Conservation (phyloP, 2,797 vertebrate species). For the Poecilia gillii region DNA sequence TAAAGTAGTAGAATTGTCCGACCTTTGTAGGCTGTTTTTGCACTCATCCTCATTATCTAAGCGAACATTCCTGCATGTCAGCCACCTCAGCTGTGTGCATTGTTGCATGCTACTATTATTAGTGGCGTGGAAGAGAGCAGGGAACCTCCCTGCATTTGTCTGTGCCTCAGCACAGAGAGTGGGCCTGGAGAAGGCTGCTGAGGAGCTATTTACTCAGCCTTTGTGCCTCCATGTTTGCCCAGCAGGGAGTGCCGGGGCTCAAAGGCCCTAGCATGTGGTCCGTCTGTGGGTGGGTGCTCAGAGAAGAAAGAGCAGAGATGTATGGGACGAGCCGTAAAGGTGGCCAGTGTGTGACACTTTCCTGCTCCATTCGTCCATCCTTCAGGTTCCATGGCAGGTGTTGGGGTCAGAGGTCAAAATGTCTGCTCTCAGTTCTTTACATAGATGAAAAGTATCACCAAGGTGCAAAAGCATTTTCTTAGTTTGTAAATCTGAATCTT, state of each 20-base stretch:
- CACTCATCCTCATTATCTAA: conserved; percentile 57
- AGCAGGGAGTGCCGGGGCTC: conserved; percentile 74
- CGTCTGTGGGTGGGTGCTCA: conserved; percentile 31
- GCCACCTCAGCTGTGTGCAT: conserved; percentile 66
- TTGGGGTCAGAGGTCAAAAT: conserved; percentile 20
- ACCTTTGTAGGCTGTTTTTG: conserved; percentile 10
- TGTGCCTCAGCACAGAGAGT: conserved; percentile 57
- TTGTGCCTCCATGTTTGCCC: conserved; percentile 78
- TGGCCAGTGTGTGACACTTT: background rate
- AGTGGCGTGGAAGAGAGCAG: conserved; percentile 51
- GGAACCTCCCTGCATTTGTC: conserved; percentile 78
- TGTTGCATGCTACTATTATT: conserved; percentile 73
- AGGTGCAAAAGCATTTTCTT: background rate
- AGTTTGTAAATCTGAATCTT: background rate
- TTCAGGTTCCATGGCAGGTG: conserved; percentile 35
- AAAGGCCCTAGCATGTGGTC: conserved; percentile 43
- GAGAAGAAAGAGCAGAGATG: conserved; percentile 17
- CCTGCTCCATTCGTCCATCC: conserved; percentile 18
- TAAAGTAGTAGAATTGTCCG: conserved; percentile 5
- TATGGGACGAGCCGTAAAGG: conserved; percentile 19
- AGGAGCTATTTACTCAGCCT: conserved; percentile 78
- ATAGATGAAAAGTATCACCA: background rate
- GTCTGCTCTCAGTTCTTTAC: background rate
- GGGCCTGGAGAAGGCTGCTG: conserved; percentile 55
- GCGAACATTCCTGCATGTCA: conserved; percentile 66